Percentiles rank a stretch among this genome's conserved stretches.
Evolutionary conservation across 2,797 vertebrate species (phyloP).

Genomic region (Cryptoprocta ferox): DNA sequence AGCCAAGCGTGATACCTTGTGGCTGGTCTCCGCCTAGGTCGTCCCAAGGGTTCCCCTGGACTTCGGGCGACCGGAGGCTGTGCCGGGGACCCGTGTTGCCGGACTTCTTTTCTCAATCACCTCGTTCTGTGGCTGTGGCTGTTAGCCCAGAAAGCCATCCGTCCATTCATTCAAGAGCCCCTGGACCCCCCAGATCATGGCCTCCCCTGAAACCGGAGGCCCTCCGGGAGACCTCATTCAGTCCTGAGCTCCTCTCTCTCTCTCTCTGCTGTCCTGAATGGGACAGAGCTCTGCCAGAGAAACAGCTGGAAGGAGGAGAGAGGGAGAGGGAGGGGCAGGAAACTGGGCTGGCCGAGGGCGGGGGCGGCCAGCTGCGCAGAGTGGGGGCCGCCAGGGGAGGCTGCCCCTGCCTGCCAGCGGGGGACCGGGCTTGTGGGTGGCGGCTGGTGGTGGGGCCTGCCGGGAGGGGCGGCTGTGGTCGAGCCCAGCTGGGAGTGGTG

Average conservation of each 20-base stretch:
- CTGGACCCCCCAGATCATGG: not conserved
- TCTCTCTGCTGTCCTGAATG: not conserved
- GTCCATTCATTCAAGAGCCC: not conserved
- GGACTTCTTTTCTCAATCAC: not conserved
- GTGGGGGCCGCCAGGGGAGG: not conserved
- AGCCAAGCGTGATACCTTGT: slow-evolving; percentile 54
- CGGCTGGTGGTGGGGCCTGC: not conserved
- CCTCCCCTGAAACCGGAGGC: not conserved
- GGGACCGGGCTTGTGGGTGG: not conserved
- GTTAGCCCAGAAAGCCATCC: not conserved
- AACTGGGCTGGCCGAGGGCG: not conserved
- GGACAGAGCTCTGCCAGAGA: slow-evolving; percentile 54
- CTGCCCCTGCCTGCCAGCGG: not conserved
- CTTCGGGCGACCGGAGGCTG: not conserved
- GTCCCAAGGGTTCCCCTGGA: not conserved
- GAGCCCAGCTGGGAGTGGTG: not conserved
- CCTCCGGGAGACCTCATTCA: not conserved
- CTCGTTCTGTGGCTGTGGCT: not conserved
- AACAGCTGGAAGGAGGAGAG: slow-evolving; percentile 73
- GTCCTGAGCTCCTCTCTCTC: not conserved
- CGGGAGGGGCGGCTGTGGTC: not conserved
- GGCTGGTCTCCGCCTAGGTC: not conserved
- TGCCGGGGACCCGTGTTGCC: not conserved
- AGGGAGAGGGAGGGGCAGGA: slow-evolving; percentile 70
- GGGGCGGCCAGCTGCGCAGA: slow-evolving; percentile 56